A percentile compares a stretch with the other conserved stretches of the same genome.
Conservation (phyloP, 2,797 vertebrate species). For the Tadarida brasiliensis region DNA sequence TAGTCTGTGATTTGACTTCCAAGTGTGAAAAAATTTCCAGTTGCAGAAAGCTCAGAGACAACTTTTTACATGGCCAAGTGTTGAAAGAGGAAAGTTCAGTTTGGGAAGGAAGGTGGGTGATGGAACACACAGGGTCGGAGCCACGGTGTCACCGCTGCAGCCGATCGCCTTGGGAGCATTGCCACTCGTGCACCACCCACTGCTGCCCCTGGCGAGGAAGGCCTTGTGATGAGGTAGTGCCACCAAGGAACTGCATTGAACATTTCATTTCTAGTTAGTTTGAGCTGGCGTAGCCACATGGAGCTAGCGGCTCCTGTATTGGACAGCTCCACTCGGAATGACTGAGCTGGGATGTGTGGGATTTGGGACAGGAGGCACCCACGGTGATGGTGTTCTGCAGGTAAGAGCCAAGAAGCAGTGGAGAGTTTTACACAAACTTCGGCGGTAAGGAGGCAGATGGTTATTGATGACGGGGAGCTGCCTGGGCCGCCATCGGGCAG, state of each 20-base stretch:
- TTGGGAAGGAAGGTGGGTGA: background rate
- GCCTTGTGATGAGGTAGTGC: background rate
- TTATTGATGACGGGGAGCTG: background rate
- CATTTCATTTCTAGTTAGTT: background rate
- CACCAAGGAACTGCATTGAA: background rate
- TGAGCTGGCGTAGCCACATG: background rate
- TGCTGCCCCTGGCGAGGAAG: background rate
- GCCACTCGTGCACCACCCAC: too few species aligned
- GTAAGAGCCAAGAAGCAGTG: background rate
- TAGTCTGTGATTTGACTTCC: background rate
- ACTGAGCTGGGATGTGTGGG: too few species aligned
- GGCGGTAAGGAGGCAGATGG: background rate
- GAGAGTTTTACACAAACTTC: background rate
- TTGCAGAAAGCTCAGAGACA: background rate
- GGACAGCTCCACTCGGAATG: background rate
- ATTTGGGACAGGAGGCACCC: background rate
- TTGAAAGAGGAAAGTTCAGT: background rate
- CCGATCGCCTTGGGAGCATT: background rate
- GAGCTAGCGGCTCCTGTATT: background rate
- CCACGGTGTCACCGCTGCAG: rapidly evolving
- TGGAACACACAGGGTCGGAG: background rate
- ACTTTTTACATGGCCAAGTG: background rate
- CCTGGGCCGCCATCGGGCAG: background rate
- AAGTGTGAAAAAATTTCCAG: background rate
- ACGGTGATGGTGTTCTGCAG: too few species aligned